Evolutionary conservation across 1,140 invertebrate genomes (phyloP), one percentile per base, ranked within the genome.

Genomic region (Brachionus calyciflorus): DNA sequence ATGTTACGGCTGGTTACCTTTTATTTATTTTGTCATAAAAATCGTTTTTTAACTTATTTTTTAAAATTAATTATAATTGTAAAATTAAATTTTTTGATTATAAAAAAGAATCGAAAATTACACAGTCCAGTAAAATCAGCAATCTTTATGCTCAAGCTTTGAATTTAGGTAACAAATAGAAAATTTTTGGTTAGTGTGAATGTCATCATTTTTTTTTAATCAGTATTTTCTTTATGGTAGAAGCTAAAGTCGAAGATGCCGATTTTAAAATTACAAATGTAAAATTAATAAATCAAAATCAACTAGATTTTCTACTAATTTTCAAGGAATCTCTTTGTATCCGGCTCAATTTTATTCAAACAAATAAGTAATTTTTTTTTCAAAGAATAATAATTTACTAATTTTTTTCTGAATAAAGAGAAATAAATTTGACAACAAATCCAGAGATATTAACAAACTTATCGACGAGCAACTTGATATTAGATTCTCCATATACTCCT

Each of bases 321-420:
- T 65, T 44, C 19, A 41, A 65, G 44, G 40, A 65, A 19, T 46
- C 60, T n/a, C 10, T 65, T 6, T 65, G 60, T 44, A 21, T 44
- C 6, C 19, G 12, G 10, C 44, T 65, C 7, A 41, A 65, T 26
- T 65, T 65, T 65, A 19, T 21, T 41, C 28, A 30, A 1, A 3
- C 41, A 19, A 17, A 65, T 7, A 44, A 65, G 40, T 44, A 65
- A 26, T 44, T 40, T 37, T 21, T 63, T 63, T 65, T 65, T 1
- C 3, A 3, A 5, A 9, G 9, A 14, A 65, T n/a, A 40, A 55
- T 33, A 19, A 44, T 65, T 46, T 46, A 24, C 19, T 26, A 0
- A 65, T 14, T 26, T 24, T 12, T 24, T 44, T 65, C 28, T n/a
- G n/a, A n/a, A n/a, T n/a, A 41, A 14, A 41, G 30, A 9, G 5